Evolutionary conservation across 2,113 vertebrate genomes (phyloP).

Genomic region (Sminthopsis crassicaudata): DNA sequence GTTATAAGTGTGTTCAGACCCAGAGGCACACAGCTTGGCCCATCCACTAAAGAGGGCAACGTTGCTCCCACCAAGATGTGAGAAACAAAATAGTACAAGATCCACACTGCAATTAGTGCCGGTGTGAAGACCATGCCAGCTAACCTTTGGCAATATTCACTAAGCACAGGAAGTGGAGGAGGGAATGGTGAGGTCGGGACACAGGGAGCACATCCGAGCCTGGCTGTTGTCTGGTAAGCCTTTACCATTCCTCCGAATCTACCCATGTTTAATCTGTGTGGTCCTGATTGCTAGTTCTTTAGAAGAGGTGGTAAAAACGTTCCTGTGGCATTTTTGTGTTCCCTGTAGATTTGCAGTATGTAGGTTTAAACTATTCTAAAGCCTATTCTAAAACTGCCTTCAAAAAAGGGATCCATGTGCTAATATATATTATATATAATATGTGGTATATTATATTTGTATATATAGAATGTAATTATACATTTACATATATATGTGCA

Average conservation of each 20-base stretch:
- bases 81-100: neutral
- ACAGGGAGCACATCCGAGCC: neutral
- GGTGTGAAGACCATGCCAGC: neutral
- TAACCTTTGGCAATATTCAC: neutral
- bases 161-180: neutral
- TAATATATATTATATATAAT: neutral
- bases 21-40: neutral
- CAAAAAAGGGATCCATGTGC: neutral
- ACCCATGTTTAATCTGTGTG: neutral
- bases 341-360: neutral
- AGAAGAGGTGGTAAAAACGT: neutral
- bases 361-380: neutral
- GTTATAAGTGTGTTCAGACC: neutral
- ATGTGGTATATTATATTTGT: too few species aligned
- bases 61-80: neutral
- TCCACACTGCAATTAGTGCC: neutral
- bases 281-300: neutral
- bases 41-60: neutral
- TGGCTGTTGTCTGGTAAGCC: neutral
- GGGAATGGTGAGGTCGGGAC: neutral
- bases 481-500: too few species aligned
- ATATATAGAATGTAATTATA: too few species aligned
- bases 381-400: neutral
- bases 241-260: neutral
- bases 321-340: neutral